Base-by-base conservation (phyloP, 2,113 vertebrate genomes). In the Gavia stellata region DNA sequence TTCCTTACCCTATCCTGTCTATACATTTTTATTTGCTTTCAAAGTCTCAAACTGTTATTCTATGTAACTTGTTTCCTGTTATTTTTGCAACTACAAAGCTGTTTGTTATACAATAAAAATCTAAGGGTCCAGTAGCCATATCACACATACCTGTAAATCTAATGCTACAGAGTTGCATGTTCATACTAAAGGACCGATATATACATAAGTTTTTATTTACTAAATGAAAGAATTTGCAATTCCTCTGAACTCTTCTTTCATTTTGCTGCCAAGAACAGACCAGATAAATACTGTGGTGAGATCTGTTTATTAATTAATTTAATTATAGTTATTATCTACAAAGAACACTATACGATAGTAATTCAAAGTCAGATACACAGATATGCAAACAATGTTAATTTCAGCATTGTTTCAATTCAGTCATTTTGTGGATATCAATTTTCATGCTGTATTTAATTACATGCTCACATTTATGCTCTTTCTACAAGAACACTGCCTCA, bases 251-350 rank as follows among this genome's bases (percentile, higher is more conserved):
- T 80, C n/a, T 81, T 49, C 75, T 88, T 86, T 94, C 47, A 91
- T 93, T 92, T 67, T 61, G 52, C 17, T 92, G 90, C 85, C 92
- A 94, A 85, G 88, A 62, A 90, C 52, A 92, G 61, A 92, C 20
- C 62, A 82, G 79, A 90, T 56, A 90, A 91, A 93, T 40, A 79
- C 38, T 59, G 84, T 44, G 74, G 79, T 47, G 47, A 90, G 85
- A 93, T 92, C 24, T 68, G 84, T 91, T 96, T 95, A 97, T 92
- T 89, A 84, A 89, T 97, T 81, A 91, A 85, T 88, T 53, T 90
- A 84, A 94, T 84, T 95, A 78, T 17, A 91, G 78, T 82, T 85
- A 67, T 91, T 85, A 94, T 79, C 78, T 88, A 85, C 74, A 88
- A 79, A 91, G 81, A 55, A 59, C 47, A 71, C 47, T 72, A 21